These are phyloP conservation scores for Paraescarpia echinospica DNA, from an alignment of 1,140 invertebrate species.

Conservation along the genomic window DNA sequence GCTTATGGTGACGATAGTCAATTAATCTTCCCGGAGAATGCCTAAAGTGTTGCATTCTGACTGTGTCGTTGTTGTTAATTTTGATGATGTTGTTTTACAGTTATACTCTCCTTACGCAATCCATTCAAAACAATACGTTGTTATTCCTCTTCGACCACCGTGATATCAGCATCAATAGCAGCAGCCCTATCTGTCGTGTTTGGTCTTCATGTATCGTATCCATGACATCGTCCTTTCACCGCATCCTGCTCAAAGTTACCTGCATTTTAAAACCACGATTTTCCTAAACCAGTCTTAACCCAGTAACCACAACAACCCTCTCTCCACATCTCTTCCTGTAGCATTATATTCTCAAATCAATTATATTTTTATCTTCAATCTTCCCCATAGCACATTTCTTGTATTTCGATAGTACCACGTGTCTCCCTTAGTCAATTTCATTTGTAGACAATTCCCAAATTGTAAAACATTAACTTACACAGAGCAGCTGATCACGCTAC, in stretches of 20 bases:
- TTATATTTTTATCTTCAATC: too few species aligned
- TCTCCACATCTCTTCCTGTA: background rate
- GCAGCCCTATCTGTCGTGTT: background rate
- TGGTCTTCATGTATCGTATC: background rate
- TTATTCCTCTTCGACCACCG: background rate
- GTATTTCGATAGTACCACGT: background rate
- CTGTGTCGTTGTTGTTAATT: background rate
- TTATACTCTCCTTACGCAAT: background rate
- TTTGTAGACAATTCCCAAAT: background rate
- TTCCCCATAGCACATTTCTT: too few species aligned
- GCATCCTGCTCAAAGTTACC: background rate
- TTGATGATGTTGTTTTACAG: too few species aligned
- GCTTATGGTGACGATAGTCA: too few species aligned
- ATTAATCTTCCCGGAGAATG: background rate
- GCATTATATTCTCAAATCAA: too few species aligned
- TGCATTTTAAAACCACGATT: background rate
- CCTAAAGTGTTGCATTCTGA: background rate
- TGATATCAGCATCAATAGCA: background rate
- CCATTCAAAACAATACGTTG: background rate
- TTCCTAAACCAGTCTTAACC: background rate
- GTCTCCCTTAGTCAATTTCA: background rate
- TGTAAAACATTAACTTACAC: background rate
- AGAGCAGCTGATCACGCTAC: background rate
- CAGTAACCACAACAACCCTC: background rate
- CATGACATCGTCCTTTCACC: background rate